phyloP scores from a whole-genome alignment of 2,113 vertebrate genomes.

The Chaetura pelagica region DNA sequence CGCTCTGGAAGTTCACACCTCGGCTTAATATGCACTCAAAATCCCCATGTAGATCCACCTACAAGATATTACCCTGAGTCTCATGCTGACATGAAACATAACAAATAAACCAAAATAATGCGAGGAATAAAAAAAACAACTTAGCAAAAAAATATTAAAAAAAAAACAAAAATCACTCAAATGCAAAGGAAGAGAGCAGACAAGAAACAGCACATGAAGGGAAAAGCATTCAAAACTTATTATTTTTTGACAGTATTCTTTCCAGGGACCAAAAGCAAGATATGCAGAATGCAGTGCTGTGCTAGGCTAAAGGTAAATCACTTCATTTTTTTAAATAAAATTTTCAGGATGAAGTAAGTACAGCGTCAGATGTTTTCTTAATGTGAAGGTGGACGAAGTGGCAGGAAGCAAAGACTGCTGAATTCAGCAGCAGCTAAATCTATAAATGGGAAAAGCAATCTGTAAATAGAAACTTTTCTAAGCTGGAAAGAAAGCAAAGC shows the following conservation, averaged over 20 bases:
- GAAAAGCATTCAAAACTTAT: not conserved
- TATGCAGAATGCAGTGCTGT: not conserved
- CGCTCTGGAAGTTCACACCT: not conserved
- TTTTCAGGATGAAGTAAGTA: not conserved
- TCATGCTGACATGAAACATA: not conserved
- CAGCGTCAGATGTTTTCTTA: not conserved
- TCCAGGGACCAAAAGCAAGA: not conserved
- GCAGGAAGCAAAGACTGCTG: not conserved
- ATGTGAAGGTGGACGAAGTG: not conserved
- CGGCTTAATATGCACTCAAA: not conserved
- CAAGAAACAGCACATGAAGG: not conserved
- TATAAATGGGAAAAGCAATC: not conserved
- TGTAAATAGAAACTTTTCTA: not conserved
- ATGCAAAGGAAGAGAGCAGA: not conserved
- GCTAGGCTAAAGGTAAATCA: not conserved
- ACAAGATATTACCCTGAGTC: not conserved
- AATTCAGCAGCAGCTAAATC: not conserved
- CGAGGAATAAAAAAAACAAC: not conserved
- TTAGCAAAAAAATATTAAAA: not conserved
- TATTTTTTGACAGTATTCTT: not conserved
- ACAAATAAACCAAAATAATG: not conserved
- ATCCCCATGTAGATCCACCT: not conserved
- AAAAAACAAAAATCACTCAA: not conserved
- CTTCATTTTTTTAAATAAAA: not conserved
- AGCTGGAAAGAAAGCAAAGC: not conserved